Base-by-base conservation (phyloP, 2,888 invertebrate genomes). In the Volucella zonaria region DNA sequence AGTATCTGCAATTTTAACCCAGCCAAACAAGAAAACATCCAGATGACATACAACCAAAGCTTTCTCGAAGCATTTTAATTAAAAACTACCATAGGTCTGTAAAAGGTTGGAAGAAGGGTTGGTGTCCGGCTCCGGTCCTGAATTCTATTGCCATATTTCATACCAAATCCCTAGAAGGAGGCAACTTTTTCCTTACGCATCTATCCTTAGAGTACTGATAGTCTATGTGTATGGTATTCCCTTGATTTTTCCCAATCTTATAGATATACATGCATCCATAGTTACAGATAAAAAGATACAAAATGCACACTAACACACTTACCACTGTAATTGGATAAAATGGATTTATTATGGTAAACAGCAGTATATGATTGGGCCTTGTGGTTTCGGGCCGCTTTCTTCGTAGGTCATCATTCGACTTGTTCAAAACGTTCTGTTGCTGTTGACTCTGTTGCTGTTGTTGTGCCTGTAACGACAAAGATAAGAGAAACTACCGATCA, bases 251-350 rank as follows among this genome's bases (percentile, higher is more conserved):
- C 6, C 61, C 52, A 52, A 38, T 23, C 40, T 9, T 15, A 3
- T 3, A 10, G 42, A 45, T 61, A 67, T 54, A 56, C 42, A 51
- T 11, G 1, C 4, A 61, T 3, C 40, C 23, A 45, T 4, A 18
- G 11, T 58, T 45, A n/a, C 23, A 9, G 18, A 43, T 10, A 56
- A 12, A 51, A 61, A 18, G 12, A 15, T 51, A 31, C 12, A 6
- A 43, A 6, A 6, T 42, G 14, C n/a, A 62, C 10, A 38, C 8
- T 51, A 56, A 31, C 18, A 87, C 88, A 96, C 98, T 97, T 93
- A 99, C 98, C 95, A 99, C 99, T 93, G 98, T 99, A 93, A 99
- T 99, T 85, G 99, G 99, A 93, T 99, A 99, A 92, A 98, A 97
- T 86, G 99, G 98, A 93, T 99, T 99, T 92, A 98, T 96, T 92